A percentile compares a stretch with the other conserved stretches of the same genome.
phyloP scores from a whole-genome alignment of 1,140 invertebrate species.

The Scaptomyza graminum region DNA sequence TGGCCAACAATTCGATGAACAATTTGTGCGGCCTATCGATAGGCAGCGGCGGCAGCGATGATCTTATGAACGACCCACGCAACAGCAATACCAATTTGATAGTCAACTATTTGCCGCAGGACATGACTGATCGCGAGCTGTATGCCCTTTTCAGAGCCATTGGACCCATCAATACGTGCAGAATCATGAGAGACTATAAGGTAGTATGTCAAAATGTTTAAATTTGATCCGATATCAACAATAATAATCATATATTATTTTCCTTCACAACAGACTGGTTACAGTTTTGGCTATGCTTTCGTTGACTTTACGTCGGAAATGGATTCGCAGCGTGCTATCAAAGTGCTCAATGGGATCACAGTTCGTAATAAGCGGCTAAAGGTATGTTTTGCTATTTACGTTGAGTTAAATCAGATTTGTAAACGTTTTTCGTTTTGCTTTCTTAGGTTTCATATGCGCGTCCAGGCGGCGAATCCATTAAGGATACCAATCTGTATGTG shows the following conservation, averaged over 20 bases:
- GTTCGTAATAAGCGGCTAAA: conserved; percentile 94
- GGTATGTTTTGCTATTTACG: conserved; percentile 79
- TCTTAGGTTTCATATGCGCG: conserved; percentile 95
- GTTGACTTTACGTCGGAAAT: conserved; percentile 94
- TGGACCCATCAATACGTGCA: conserved; percentile 93
- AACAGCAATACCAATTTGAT: conserved; percentile 91
- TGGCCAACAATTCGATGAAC: conserved; percentile 80
- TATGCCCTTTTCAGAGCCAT: conserved; percentile 94
- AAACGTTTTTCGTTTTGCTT: background rate
- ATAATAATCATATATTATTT: background rate
- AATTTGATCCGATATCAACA: background rate
- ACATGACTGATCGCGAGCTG: conserved; percentile 95
- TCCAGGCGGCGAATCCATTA: conserved; percentile 95
- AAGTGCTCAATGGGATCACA: conserved; percentile 93
- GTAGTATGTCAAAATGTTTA: conserved; percentile 85
- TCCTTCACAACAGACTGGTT: conserved; percentile 90
- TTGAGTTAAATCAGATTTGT: too few species aligned
- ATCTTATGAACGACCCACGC: conserved; percentile 66
- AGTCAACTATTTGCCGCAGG: conserved; percentile 97
- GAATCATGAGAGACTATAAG: conserved; percentile 96
- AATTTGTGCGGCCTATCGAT: conserved; percentile 69
- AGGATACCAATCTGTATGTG: conserved; percentile 97
- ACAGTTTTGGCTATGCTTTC: conserved; percentile 98
- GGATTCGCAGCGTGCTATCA: conserved; percentile 94
- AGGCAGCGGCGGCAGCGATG: conserved; percentile 71